phyloP scores from a whole-genome alignment of 1,140 invertebrate species.

The Tachypleus tridentatus region DNA sequence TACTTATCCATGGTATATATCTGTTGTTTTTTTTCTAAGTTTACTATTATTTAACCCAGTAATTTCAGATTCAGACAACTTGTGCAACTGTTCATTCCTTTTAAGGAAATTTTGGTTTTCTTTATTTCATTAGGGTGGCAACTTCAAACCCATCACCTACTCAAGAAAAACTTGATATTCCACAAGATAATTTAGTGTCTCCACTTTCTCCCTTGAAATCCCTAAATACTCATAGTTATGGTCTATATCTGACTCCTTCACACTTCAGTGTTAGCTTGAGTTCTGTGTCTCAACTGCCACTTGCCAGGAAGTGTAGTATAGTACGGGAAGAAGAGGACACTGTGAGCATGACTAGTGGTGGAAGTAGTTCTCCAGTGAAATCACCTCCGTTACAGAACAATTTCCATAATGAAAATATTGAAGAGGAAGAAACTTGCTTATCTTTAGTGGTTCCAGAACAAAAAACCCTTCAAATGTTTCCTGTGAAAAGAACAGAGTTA shows the following conservation, averaged over 20 bases:
- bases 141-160: constrained; percentile 20
- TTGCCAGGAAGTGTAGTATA: constrained; percentile 70
- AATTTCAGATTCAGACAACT: too few species aligned
- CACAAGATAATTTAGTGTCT: constrained; percentile 15
- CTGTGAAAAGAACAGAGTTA: too few species aligned
- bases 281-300: neutral
- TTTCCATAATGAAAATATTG: too few species aligned
- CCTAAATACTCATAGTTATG: constrained; percentile 12
- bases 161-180: constrained; percentile 19
- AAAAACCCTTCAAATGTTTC: too few species aligned
- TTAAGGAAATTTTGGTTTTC: too few species aligned
- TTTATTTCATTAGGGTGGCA: constrained; percentile 9
- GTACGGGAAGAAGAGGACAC: constrained; percentile 54
- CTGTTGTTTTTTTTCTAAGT: too few species aligned
- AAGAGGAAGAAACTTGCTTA: too few species aligned
- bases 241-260: neutral
- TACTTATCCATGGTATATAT: too few species aligned
- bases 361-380: constrained; percentile 15
- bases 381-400: constrained; percentile 3
- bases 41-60: too few species aligned
- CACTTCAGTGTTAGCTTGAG: neutral
- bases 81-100: too few species aligned
- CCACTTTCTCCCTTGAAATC: constrained; percentile 16
- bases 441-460: too few species aligned
- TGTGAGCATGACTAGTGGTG: constrained; percentile 11